phyloP scores from a whole-genome alignment of 2,113 vertebrate species.

The Aix galericulata region DNA sequence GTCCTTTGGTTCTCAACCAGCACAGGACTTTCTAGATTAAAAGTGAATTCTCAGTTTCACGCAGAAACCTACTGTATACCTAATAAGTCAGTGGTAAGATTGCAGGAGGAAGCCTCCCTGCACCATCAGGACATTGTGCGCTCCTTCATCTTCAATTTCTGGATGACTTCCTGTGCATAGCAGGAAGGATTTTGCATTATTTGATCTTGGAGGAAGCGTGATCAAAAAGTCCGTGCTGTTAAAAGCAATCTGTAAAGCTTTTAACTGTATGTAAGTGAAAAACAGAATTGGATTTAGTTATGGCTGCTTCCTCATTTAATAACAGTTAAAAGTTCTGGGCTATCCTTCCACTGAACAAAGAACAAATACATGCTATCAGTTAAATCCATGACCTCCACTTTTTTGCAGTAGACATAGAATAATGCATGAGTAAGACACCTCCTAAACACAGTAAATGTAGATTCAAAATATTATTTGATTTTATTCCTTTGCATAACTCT shows the following conservation, averaged over 20 bases:
- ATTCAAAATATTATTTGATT: conserved; percentile 14
- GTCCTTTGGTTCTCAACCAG: background rate
- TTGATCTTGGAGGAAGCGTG: background rate
- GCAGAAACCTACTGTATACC: background rate
- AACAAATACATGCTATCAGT: background rate
- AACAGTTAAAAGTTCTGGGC: background rate
- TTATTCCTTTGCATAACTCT: conserved; percentile 35
- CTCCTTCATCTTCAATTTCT: background rate
- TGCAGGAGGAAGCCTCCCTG: background rate
- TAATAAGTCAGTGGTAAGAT: background rate
- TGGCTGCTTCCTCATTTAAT: background rate
- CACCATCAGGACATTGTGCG: background rate
- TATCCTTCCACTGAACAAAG: background rate
- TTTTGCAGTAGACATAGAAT: background rate
- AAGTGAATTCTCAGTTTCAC: background rate
- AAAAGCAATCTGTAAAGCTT: background rate
- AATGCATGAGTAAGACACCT: background rate
- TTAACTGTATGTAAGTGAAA: background rate
- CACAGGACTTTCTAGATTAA: background rate
- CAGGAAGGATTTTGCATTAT: background rate
- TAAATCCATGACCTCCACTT: background rate
- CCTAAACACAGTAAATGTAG: background rate
- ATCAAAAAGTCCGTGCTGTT: background rate
- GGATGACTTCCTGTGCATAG: background rate
- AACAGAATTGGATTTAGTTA: background rate